phyloP scores from a whole-genome alignment of 2,888 invertebrate genomes.

The Eilema sororculum region DNA sequence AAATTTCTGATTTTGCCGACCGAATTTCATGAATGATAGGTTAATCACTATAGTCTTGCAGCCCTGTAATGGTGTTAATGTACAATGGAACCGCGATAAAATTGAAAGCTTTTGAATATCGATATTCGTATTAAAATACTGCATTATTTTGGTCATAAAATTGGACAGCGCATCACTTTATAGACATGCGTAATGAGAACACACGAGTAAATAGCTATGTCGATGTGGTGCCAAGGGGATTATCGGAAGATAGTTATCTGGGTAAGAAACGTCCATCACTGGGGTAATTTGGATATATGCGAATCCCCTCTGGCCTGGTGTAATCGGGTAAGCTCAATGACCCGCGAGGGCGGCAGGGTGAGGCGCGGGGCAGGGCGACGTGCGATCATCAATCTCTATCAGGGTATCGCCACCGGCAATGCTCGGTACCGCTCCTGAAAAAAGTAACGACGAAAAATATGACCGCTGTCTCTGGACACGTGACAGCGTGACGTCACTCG shows the following conservation, averaged over 20 bases:
- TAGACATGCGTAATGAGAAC: constrained; percentile 36
- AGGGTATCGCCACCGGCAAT: constrained; percentile 67
- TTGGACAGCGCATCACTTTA: constrained; percentile 39
- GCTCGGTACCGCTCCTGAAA: constrained; percentile 69
- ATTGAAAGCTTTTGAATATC: constrained; percentile 52
- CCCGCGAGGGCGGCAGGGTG: constrained; percentile 62
- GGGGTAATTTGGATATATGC: constrained; percentile 85
- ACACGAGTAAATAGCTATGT: constrained; percentile 41
- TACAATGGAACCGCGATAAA: constrained; percentile 52
- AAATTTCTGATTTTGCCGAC: constrained; percentile 25
- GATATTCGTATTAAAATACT: constrained; percentile 41
- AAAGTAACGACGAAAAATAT: constrained; percentile 77
- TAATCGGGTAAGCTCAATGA: constrained; percentile 81
- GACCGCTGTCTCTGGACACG: constrained; percentile 68
- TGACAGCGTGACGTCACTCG: constrained; percentile 51
- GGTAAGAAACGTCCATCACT: constrained; percentile 84
- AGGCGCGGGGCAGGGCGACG: constrained; percentile 51
- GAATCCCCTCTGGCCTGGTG: constrained; percentile 75
- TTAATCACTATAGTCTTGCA: constrained; percentile 39
- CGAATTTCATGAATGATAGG: constrained; percentile 39
- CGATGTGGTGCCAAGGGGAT: constrained; percentile 55
- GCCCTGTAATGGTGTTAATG: constrained; percentile 36
- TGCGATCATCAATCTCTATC: constrained; percentile 85
- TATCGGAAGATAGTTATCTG: constrained; percentile 71
- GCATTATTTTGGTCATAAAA: constrained; percentile 45